Conservation (phyloP, 2,888 invertebrate species). For the Apomyelois bistriatella region DNA sequence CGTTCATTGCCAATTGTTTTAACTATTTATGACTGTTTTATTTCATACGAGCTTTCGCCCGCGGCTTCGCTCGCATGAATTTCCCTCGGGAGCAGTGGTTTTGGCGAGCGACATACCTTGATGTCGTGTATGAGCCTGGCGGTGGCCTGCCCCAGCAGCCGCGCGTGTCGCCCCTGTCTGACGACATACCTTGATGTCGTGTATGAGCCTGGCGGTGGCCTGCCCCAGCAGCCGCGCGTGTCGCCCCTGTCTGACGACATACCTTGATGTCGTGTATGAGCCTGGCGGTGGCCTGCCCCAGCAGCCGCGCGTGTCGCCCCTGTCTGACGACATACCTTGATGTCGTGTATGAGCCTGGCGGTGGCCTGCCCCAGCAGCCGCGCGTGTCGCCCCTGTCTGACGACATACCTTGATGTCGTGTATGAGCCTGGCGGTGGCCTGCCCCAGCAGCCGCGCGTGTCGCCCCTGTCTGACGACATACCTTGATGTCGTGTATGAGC, state of each 20-base stretch:
- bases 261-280: conserved; percentile 96
- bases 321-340: conserved; percentile 85
- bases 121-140: too few species aligned
- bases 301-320: conserved; percentile 92
- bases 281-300: conserved; percentile 96
- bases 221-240: too few species aligned
- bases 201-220: too few species aligned
- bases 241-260: not conserved
- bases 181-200: too few species aligned
- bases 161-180: too few species aligned
- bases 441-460: conserved; percentile 93
- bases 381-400: conserved; percentile 93
- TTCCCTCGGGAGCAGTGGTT: too few species aligned
- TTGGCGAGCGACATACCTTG: too few species aligned
- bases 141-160: too few species aligned
- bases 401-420: conserved; percentile 58
- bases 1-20: too few species aligned
- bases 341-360: conserved; percentile 94
- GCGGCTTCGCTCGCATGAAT: too few species aligned
- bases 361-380: conserved; percentile 95
- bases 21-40: too few species aligned
- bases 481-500: conserved; percentile 96
- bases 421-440: conserved; percentile 96
- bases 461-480: conserved; percentile 89
- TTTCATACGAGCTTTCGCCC: too few species aligned